Percentiles rank a stretch among this genome's conserved stretches.
Conservation (phyloP, 2,797 vertebrate genomes). For the Acrocephalus scirpaceus region DNA sequence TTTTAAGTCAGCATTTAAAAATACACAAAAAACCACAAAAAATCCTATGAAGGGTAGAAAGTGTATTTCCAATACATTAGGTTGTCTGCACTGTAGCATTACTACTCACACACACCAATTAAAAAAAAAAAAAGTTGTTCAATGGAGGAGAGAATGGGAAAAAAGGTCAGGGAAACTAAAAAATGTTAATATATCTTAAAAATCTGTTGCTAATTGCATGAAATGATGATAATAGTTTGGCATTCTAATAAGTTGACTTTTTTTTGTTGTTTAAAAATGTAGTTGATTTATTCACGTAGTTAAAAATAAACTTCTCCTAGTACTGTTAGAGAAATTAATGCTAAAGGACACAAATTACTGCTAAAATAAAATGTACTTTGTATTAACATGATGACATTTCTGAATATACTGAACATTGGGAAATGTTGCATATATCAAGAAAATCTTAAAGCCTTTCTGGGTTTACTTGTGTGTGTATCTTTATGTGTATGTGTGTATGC, state of each 20-base stretch:
- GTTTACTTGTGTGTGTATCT: not conserved
- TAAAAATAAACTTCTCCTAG: not conserved
- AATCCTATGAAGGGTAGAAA: not conserved
- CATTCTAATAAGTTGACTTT: not conserved
- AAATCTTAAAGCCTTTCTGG: not conserved
- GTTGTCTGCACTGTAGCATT: slow-evolving; percentile 16
- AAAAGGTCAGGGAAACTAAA: not conserved
- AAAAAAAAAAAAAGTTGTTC: not conserved
- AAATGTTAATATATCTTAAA: not conserved
- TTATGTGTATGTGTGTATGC: not conserved
- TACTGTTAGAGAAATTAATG: not conserved
- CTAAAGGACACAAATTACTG: not conserved
- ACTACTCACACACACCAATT: not conserved
- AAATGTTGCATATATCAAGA: not conserved
- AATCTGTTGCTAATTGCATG: not conserved
- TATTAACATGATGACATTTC: not conserved
- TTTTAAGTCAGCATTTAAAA: not conserved
- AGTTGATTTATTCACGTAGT: not conserved
- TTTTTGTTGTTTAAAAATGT: not conserved
- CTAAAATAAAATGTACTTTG: not conserved
- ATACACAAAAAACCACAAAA: not conserved
- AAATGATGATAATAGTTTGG: slow-evolving; percentile 1
- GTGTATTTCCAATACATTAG: slow-evolving; percentile 54
- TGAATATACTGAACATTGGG: not conserved
- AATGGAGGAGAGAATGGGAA: not conserved